These are phyloP conservation scores for Tricholauxania praeusta DNA, from an alignment of 2,888 invertebrate genomes.

Conservation along the genomic window DNA sequence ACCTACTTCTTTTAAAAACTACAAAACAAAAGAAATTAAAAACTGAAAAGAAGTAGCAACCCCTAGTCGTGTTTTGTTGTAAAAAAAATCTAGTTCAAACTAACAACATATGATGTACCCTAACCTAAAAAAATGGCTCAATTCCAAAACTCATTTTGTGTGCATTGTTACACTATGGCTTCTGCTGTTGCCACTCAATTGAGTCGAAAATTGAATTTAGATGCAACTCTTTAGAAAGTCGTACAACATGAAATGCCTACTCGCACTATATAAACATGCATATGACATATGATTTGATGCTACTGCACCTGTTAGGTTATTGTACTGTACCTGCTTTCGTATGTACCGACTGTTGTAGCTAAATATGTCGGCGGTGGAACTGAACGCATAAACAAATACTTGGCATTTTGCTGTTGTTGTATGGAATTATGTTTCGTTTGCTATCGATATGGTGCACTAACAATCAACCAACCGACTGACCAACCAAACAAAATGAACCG, in stretches of 20 bases:
- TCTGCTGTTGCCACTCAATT: conserved; percentile 7
- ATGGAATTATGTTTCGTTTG: neutral
- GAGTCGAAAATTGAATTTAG: conserved; percentile 10
- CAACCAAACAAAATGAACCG: neutral
- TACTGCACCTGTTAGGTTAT: neutral
- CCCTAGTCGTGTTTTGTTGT: neutral
- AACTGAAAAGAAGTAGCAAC: neutral
- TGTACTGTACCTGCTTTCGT: neutral
- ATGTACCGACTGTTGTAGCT: neutral
- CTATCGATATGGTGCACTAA: too few species aligned
- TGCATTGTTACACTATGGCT: conserved; percentile 1
- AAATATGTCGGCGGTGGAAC: too few species aligned
- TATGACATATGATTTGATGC: conserved; percentile 12
- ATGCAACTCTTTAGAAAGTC: too few species aligned
- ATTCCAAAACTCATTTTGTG: neutral
- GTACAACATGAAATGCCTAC: too few species aligned
- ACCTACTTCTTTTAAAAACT: too few species aligned
- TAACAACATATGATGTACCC: neutral
- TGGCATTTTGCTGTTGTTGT: neutral
- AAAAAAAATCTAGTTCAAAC: neutral
- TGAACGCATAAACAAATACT: conserved; percentile 15
- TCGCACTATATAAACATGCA: too few species aligned
- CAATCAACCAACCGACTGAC: too few species aligned
- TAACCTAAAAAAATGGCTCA: neutral
- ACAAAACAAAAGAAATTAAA: neutral